A percentile compares a stretch with the other conserved stretches of the same genome.
phyloP scores from a whole-genome alignment of 1,140 invertebrate species.

The Drosophila pectinifera region DNA sequence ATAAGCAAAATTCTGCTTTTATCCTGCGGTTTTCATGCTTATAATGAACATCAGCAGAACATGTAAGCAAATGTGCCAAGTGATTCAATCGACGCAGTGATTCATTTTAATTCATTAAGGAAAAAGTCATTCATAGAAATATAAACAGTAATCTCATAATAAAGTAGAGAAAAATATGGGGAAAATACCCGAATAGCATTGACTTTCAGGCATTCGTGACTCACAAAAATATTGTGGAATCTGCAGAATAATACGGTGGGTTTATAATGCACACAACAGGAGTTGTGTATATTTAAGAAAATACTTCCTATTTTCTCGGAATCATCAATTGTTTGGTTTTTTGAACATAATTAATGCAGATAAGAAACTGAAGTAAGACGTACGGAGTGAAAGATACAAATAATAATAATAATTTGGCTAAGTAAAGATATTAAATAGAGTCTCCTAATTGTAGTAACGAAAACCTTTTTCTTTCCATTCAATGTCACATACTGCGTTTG shows the following conservation, averaged over 20 bases:
- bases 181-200: neutral
- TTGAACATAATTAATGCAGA: neutral
- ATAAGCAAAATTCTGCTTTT: neutral
- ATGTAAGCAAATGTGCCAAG: slow-evolving; percentile 2
- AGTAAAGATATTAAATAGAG: neutral
- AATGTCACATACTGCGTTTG: neutral
- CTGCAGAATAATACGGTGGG: neutral
- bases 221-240: slow-evolving; percentile 3
- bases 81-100: slow-evolving; percentile 24
- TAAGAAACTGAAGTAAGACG: neutral
- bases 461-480: slow-evolving; percentile 1
- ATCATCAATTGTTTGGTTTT: neutral
- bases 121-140: neutral
- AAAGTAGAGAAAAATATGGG: too few relatives aligned
- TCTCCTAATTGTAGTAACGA: neutral
- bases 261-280: neutral
- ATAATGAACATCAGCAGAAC: slow-evolving; percentile 1
- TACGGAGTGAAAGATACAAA: slow-evolving; percentile 15
- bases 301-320: neutral
- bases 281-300: neutral
- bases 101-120: slow-evolving; percentile 6
- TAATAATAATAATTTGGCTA: neutral
- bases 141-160: neutral
- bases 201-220: neutral
- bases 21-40: slow-evolving; percentile 7